Conservation (phyloP, 2,797 vertebrate species). For the Sebastes iracundus region DNA sequence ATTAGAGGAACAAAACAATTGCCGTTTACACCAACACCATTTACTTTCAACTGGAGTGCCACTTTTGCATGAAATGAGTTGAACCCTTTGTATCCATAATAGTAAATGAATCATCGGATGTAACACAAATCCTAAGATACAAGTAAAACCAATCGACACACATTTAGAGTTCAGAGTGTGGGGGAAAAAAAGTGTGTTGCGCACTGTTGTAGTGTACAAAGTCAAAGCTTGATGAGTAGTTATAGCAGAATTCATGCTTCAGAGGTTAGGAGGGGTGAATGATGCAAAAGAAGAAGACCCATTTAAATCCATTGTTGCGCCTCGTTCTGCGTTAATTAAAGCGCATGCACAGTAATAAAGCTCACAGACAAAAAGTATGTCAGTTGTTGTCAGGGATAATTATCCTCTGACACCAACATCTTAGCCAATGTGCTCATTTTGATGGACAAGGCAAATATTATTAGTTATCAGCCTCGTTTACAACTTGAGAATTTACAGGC, state of each 20-base stretch:
- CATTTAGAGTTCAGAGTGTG: neutral
- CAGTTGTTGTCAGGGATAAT: neutral
- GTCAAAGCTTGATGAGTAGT: slow-evolving; percentile 11
- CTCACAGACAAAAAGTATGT: slow-evolving; percentile 36
- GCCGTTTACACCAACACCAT: neutral
- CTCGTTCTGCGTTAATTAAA: slow-evolving; percentile 21
- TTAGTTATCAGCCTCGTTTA: slow-evolving; percentile 16
- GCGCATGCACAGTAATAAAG: slow-evolving; percentile 65
- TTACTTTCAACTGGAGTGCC: neutral
- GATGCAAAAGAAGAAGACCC: neutral
- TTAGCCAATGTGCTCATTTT: neutral
- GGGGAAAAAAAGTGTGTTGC: neutral
- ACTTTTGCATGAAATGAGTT: neutral
- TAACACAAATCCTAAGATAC: neutral
- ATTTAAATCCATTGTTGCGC: neutral
- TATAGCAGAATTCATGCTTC: slow-evolving; percentile 36
- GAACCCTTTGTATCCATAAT: neutral
- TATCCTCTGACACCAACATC: slow-evolving; percentile 6
- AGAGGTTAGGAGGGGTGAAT: neutral
- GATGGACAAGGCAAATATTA: slow-evolving; percentile 27
- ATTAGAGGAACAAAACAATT: neutral
- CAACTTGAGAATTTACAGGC: slow-evolving; percentile 30
- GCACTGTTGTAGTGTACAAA: neutral
- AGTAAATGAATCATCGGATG: neutral
- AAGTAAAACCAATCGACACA: neutral